Base-by-base conservation (phyloP, 2,113 vertebrate species). In the Zosterops pallidus region DNA sequence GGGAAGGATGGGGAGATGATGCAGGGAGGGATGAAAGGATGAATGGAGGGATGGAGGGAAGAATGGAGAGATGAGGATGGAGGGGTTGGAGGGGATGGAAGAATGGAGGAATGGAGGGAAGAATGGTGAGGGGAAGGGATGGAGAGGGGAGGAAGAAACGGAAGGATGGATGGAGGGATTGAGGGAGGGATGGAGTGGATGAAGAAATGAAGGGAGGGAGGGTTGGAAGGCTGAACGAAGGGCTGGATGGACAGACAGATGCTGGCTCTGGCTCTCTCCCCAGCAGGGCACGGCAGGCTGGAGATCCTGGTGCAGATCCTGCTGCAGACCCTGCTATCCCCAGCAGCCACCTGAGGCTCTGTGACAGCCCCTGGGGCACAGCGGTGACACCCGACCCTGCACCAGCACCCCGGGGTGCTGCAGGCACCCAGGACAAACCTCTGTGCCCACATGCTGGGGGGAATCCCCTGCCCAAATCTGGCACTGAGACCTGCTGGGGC, bases 331-430 rank as follows among this genome's bases (percentile, higher is more conserved):
- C 22, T 2, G 25, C 62, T 82, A 6, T 3, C 12, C 29, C 52
- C 0, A 0, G 31, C 42, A 39, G 56, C 44, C 3, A 0, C 20
- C 59, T 63, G 33, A 9, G 49, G 41, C 63, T 49, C 26, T 59
- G 44, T 62, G 50, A 6, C 56, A 67, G 60, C 47, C 65, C 59
- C 72, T 6, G 4, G 29, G 33, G 33, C 19, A 3, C 79, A 42
- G 35, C 2, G 0, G 29, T 35, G 68, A 49, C 2, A 3, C 31
- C 5, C 0, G 0, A 9, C 29, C 42, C 70, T 5, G 13, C 1
- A 2, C 25, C 68, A 60, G 63, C 87, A 49, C 29, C 26, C 57
- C 1, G 1, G n/a, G 47, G 39, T 67, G 71, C 89, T 64, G 86
- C 3, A 0, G 53, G 53, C 26, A 21, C 41, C 49, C 35, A 28